Base-by-base conservation (phyloP, 2,888 invertebrate genomes). In the Cataglyphis cursor region DNA sequence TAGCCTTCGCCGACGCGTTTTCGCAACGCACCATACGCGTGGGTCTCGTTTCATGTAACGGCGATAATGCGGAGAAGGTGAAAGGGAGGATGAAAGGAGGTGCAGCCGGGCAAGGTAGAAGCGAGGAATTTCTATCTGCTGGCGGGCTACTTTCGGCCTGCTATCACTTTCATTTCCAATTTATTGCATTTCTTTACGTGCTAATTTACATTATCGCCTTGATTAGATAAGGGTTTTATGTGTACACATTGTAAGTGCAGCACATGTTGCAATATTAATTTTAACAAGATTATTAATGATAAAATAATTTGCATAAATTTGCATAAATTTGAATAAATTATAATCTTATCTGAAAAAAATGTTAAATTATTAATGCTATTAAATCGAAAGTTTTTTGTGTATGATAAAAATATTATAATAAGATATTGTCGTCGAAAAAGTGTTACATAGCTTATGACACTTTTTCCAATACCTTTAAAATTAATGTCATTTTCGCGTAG, bases 1-100 rank as follows among this genome's bases (percentile, higher is more conserved):
- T 76, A 86, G 74, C 76, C 82, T 84, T 83, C 86, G 76, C 54
- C 80, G 73, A 64, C 35, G 66, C 86, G 83, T 88, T 84, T 84
- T 86, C 86, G 84, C 65, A 65, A 54, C 18, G 59, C 28, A 21
- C 44, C 44, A 59, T 61, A 44, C 38, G 84, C 81, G 84, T 84
- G 76, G 84, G 82, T 75, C 82, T 64, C 61, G 59, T 80, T 81
- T 83, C 81, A 62, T 81, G 70, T 70, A 44, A 62, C 64, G 48
- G 54, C 62, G 68, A 70, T 62, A 70, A 68, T 70, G 12, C 64
- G 64, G 44, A 73, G 74, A 61, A 73, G 73, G 81, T 72, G 65
- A 65, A 75, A 64, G 54, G 74, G 62, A 74, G 62, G 62, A 74
- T 51, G 75, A 82, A 82, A 65, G 66, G 35, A 80, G 75, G 54